A percentile compares a stretch with the other conserved stretches of the same genome.
Conservation (phyloP, 37 sponge, comb jelly and placozoan species). For the Lycopodina hypogea region DNA sequence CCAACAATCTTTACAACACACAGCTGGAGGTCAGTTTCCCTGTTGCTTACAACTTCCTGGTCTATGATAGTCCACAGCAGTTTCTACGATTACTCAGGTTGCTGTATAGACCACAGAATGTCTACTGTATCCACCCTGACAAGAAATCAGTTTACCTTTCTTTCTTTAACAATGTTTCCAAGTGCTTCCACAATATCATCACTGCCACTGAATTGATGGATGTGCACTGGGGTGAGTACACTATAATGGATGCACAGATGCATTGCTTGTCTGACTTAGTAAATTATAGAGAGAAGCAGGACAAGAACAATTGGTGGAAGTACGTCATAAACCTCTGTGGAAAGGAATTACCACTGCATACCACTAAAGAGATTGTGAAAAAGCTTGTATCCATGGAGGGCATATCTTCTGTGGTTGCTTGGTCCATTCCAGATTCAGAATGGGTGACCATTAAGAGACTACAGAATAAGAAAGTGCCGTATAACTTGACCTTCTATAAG, state of each 20-base stretch:
- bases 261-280: constrained; percentile 24
- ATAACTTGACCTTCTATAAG: constrained; percentile 11
- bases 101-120: constrained; percentile 35
- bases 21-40: constrained; percentile 25
- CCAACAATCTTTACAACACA: constrained; percentile 25
- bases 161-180: constrained; percentile 15
- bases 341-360: constrained; percentile 52
- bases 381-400: constrained; percentile 16
- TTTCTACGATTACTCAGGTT: constrained; percentile 29
- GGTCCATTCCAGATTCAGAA: not conserved
- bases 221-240: constrained; percentile 13
- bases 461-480: not conserved
- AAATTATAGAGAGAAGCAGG: not conserved
- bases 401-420: constrained; percentile 1
- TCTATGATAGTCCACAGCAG: constrained; percentile 17
- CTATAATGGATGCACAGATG: constrained; percentile 36
- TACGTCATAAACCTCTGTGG: constrained; percentile 61
- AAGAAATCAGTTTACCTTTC: not conserved
- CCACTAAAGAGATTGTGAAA: constrained; percentile 50
- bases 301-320: constrained; percentile 19
- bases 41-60: constrained; percentile 11
- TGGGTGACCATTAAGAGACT: not conserved
- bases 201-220: constrained; percentile 3
- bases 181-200: constrained; percentile 28
- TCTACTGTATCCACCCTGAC: constrained; percentile 39